Conservation (phyloP, 2,888 invertebrate genomes). For the Peribatodes rhomboidaria region DNA sequence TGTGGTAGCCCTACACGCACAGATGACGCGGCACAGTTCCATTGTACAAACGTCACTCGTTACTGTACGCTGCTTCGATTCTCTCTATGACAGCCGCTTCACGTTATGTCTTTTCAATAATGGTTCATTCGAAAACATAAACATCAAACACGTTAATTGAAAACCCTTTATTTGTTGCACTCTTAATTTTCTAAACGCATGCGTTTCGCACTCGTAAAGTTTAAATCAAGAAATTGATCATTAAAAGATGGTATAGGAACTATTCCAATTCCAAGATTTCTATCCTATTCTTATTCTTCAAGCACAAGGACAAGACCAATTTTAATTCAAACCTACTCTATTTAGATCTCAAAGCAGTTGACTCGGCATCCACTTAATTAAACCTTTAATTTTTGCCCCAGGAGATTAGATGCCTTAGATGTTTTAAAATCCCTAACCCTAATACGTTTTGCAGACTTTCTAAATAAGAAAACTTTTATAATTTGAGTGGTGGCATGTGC, state of each 20-base stretch:
- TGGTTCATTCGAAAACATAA: constrained; percentile 2
- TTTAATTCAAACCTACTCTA: not conserved
- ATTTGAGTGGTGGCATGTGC: constrained; percentile 15
- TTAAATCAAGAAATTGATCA: not conserved
- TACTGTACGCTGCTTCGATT: constrained; percentile 28
- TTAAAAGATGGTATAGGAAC: no score
- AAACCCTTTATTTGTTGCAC: no score
- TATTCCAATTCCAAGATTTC: not conserved
- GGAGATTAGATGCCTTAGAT: not conserved
- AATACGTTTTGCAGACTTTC: constrained; percentile 20
- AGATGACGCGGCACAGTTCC: constrained; percentile 9
- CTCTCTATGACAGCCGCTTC: constrained; percentile 5
- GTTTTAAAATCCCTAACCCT: not conserved
- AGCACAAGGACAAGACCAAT: not conserved
- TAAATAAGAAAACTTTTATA: constrained; percentile 39
- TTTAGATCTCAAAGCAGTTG: not conserved
- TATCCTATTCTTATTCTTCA: no score
- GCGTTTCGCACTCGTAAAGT: not conserved
- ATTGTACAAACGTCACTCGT: constrained; percentile 19
- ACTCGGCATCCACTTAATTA: not conserved
- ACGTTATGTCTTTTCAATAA: not conserved
- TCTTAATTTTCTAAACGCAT: no score
- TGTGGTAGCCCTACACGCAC: constrained; percentile 3
- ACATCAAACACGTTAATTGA: no score
- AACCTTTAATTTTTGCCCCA: constrained; percentile 7